phyloP scores from a whole-genome alignment of 2,888 invertebrate genomes.

The Drosophila colorata region DNA sequence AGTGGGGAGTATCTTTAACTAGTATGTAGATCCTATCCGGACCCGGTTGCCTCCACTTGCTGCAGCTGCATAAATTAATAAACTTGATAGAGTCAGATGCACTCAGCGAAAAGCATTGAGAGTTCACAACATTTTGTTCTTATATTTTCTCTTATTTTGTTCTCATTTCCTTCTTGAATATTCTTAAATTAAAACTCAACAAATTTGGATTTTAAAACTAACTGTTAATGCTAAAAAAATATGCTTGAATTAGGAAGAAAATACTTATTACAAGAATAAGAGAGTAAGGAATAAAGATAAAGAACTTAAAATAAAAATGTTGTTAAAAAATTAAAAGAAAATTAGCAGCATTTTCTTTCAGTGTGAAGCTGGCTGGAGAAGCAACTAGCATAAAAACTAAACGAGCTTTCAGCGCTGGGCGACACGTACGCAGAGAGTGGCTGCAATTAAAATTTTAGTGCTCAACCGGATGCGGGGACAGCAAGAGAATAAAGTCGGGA shows the following conservation, averaged over 20 bases:
- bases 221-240: too few relatives aligned
- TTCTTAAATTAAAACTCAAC: too few relatives aligned
- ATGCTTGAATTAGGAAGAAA: too few relatives aligned
- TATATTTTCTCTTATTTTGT: too few relatives aligned
- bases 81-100: slow-evolving; percentile 58
- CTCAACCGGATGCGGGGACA: slow-evolving; percentile 26
- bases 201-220: too few relatives aligned
- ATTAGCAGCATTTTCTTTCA: not conserved
- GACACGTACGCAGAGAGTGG: slow-evolving; percentile 69
- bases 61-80: slow-evolving; percentile 73
- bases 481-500: not conserved
- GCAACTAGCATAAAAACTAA: slow-evolving; percentile 67
- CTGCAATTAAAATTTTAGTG: slow-evolving; percentile 80
- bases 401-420: slow-evolving; percentile 65
- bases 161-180: too few relatives aligned
- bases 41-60: not conserved
- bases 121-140: too few relatives aligned
- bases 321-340: too few relatives aligned
- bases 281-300: too few relatives aligned
- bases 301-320: too few relatives aligned
- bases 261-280: too few relatives aligned
- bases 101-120: too few relatives aligned
- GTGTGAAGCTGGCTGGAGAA: not conserved
- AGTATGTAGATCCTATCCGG: slow-evolving; percentile 27
- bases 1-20: slow-evolving; percentile 53